These are phyloP conservation scores for Neodiprion pinetum DNA, from an alignment of 1,140 invertebrate species.

Conservation along the genomic window DNA sequence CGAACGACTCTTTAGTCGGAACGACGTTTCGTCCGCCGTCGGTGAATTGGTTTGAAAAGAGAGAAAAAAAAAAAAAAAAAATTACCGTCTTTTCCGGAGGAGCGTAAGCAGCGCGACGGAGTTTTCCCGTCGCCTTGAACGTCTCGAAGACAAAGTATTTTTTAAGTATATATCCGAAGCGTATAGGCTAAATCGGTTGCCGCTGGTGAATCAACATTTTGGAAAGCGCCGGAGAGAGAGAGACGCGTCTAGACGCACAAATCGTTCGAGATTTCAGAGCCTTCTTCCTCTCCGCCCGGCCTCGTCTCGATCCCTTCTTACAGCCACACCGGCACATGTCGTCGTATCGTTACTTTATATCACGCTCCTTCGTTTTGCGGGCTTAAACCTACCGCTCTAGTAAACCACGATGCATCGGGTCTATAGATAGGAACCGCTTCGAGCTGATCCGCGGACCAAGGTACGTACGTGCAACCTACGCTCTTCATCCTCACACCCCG, in stretches of 20 bases:
- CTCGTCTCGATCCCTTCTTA: conserved; percentile 2
- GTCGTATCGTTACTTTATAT: conserved; percentile 9
- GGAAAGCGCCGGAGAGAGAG: conserved; percentile 24
- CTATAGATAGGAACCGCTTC: conserved; percentile 5
- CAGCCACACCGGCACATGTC: background rate
- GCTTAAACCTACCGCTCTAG: background rate
- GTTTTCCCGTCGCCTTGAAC: conserved; percentile 29
- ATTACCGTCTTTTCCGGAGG: conserved; percentile 21
- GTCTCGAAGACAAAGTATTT: too few species aligned
- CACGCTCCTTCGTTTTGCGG: background rate
- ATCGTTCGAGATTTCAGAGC: conserved; percentile 31
- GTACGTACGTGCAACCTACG: too few species aligned
- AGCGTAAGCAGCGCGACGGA: conserved; percentile 24
- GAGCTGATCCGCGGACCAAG: background rate
- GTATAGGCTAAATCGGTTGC: conserved; percentile 41
- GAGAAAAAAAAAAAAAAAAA: conserved; percentile 22
- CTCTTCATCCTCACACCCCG: too few species aligned
- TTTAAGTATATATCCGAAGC: conserved; percentile 21
- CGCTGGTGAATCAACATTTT: conserved; percentile 41
- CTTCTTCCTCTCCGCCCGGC: conserved; percentile 19
- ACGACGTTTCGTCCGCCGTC: conserved; percentile 36
- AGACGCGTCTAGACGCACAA: conserved; percentile 46
- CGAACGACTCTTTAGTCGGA: background rate
- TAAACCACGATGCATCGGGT: background rate
- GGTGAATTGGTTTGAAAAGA: conserved; percentile 32